Evolutionary conservation across 2,113 vertebrate genomes (phyloP).

Genomic region (Menidia beryllina): DNA sequence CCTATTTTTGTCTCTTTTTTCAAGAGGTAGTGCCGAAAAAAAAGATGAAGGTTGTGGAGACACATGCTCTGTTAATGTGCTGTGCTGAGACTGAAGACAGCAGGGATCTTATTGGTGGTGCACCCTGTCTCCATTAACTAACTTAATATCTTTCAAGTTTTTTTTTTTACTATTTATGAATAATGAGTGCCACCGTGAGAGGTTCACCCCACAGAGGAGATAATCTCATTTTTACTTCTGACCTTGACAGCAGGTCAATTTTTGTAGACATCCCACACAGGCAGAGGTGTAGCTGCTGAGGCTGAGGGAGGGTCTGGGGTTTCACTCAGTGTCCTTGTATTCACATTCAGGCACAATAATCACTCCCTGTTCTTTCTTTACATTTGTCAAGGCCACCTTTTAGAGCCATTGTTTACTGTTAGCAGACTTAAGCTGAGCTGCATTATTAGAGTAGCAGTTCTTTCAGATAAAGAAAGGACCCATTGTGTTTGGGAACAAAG

Average conservation of each 20-base stretch:
- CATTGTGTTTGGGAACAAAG: slow-evolving; percentile 58
- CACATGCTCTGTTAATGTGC: not conserved
- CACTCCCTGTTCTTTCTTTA: slow-evolving; percentile 39
- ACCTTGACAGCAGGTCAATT: slow-evolving; percentile 40
- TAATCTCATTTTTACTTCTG: slow-evolving; percentile 19
- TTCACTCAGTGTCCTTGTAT: slow-evolving; percentile 57
- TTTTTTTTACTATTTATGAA: slow-evolving; percentile 1
- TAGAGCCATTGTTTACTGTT: slow-evolving; percentile 56
- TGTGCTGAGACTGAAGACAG: too few species aligned
- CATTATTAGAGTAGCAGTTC: slow-evolving; percentile 57
- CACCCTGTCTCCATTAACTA: too few species aligned
- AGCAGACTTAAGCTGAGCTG: slow-evolving; percentile 54
- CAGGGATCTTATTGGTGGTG: too few species aligned
- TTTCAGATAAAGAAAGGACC: slow-evolving; percentile 56
- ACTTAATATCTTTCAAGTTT: too few species aligned
- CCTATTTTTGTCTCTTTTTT: slow-evolving; percentile 9
- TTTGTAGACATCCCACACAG: slow-evolving; percentile 23
- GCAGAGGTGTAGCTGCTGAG: slow-evolving; percentile 23
- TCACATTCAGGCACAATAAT: slow-evolving; percentile 45
- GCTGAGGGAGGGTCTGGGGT: slow-evolving; percentile 26
- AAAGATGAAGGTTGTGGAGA: not conserved
- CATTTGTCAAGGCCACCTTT: slow-evolving; percentile 59
- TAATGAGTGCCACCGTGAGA: not conserved
- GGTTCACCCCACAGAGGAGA: slow-evolving; percentile 8
- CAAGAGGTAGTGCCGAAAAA: too few species aligned